phyloP scores from a whole-genome alignment of 1,140 invertebrate species.

The Brachionus plicatilis region DNA sequence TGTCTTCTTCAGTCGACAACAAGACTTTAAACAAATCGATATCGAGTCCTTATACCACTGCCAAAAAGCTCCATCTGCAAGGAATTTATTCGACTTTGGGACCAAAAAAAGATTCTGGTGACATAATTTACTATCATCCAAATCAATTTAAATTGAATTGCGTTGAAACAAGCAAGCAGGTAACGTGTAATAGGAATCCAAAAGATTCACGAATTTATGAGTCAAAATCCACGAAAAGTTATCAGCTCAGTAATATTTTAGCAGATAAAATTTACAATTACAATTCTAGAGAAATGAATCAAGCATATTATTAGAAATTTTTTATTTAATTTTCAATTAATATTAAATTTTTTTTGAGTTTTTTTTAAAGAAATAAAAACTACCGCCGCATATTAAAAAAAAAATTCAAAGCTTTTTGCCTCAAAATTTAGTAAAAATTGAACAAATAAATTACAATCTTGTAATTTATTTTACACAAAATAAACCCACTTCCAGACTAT shows the following conservation, averaged over 20 bases:
- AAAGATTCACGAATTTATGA: not conserved
- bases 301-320: constrained; percentile 22
- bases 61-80: not conserved
- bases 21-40: not conserved
- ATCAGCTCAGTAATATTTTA: not conserved
- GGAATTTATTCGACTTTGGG: constrained; percentile 9
- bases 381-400: not conserved
- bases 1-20: not conserved
- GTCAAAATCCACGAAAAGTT: not conserved
- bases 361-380: not conserved
- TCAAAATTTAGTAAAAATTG: too few species aligned
- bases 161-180: not conserved
- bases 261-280: constrained; percentile 5
- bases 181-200: not conserved
- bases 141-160: not conserved
- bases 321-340: not conserved
- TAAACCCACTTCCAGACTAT: too few species aligned
- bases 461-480: too few species aligned
- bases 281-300: constrained; percentile 21
- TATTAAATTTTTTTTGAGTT: not conserved
- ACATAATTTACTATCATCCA: constrained; percentile 17
- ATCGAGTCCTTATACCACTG: not conserved
- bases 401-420: too few species aligned
- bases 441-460: too few species aligned
- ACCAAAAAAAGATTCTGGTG: not conserved